Conservation (phyloP, 2,888 invertebrate species). For the Oxycera nigricornis region DNA sequence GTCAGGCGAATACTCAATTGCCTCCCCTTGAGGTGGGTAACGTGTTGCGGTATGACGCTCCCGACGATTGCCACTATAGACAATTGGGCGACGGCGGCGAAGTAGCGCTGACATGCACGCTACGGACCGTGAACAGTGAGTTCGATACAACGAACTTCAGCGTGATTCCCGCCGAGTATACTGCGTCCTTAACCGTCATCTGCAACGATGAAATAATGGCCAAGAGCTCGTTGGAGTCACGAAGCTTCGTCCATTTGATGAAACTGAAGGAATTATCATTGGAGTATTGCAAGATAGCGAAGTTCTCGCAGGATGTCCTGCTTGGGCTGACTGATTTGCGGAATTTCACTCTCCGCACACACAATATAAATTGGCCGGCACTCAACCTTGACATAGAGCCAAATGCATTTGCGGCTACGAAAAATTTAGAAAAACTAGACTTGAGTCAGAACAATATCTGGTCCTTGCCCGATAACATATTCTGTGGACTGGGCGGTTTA, state of each 20-base stretch:
- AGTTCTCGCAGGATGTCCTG: conserved; percentile 81
- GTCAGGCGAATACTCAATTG: conserved; percentile 12
- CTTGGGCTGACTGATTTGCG: conserved; percentile 80
- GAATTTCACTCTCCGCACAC: conserved; percentile 84
- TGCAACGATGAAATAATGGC: conserved; percentile 83
- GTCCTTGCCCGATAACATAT: conserved; percentile 85
- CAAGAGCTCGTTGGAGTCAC: conserved; percentile 77
- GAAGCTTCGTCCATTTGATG: conserved; percentile 80
- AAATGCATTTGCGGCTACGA: conserved; percentile 77
- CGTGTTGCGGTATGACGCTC: conserved; percentile 72
- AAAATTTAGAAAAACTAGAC: conserved; percentile 83
- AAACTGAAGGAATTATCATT: conserved; percentile 81
- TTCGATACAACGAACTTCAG: conserved; percentile 88
- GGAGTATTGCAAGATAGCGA: conserved; percentile 85
- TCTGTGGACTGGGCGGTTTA: conserved; percentile 81
- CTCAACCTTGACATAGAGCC: conserved; percentile 83
- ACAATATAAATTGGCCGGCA: conserved; percentile 84
- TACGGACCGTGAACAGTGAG: conserved; percentile 85
- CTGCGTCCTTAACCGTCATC: conserved; percentile 77
- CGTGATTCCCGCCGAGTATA: conserved; percentile 84
- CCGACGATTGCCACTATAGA: conserved; percentile 74
- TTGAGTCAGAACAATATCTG: conserved; percentile 88
- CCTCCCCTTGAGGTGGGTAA: conserved; percentile 10
- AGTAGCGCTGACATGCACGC: conserved; percentile 78
- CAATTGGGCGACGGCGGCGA: conserved; percentile 65